phyloP scores from a whole-genome alignment of 2,888 invertebrate genomes.

The Heliconius sara region DNA sequence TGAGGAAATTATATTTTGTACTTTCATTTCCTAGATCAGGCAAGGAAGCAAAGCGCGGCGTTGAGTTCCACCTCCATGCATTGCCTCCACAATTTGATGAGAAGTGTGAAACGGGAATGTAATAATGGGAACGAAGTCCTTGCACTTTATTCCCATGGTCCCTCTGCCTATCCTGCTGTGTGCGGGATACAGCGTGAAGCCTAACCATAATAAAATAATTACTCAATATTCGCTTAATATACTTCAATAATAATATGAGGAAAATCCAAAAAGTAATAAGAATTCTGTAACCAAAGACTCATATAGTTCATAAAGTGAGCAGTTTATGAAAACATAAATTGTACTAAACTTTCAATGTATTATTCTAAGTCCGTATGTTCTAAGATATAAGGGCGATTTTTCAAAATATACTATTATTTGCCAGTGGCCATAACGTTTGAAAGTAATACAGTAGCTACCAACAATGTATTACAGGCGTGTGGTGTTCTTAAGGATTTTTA shows the following conservation, averaged over 20 bases:
- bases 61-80: no score
- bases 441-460: background rate
- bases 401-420: slow-evolving; percentile 3
- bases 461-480: slow-evolving; percentile 2
- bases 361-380: slow-evolving; percentile 3
- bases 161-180: no score
- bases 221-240: no score
- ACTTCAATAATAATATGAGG: background rate
- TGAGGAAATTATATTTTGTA: no score
- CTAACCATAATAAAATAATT: no score
- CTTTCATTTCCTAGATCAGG: no score
- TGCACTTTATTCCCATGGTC: no score
- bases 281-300: slow-evolving; percentile 21
- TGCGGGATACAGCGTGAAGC: no score
- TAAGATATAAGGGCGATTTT: slow-evolving; percentile 13
- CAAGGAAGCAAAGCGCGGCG: no score
- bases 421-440: background rate
- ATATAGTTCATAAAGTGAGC: slow-evolving; percentile 35
- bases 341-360: slow-evolving; percentile 15
- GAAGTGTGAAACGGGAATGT: no score
- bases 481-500: background rate
- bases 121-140: no score
- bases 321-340: slow-evolving; percentile 41
- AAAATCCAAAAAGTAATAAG: slow-evolving; percentile 20
- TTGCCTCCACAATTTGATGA: no score